phyloP scores from a whole-genome alignment of 1,140 invertebrate genomes.

The Drosophila guanche region DNA sequence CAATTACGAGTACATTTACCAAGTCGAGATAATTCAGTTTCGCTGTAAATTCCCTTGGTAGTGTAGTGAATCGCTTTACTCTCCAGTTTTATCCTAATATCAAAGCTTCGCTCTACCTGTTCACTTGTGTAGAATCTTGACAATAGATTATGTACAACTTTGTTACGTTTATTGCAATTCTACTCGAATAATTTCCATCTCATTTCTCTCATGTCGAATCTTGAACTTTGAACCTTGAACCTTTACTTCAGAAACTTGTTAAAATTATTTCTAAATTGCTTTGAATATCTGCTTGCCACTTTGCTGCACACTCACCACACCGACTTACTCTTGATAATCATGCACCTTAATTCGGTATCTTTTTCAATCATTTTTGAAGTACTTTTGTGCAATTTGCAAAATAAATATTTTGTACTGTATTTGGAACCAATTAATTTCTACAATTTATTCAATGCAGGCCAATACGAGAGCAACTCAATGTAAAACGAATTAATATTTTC shows the following conservation, averaged over 20 bases:
- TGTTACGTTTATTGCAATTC: constrained; percentile 27
- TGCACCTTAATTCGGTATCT: constrained; percentile 53
- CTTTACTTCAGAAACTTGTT: constrained; percentile 26
- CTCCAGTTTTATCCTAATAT: constrained; percentile 37
- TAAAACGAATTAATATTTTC: constrained; percentile 52
- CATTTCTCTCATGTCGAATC: constrained; percentile 17
- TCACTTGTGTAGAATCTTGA: too few relatives aligned
- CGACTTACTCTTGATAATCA: constrained; percentile 49
- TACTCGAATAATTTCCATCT: constrained; percentile 28
- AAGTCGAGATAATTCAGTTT: constrained; percentile 40
- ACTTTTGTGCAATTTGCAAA: constrained; percentile 23
- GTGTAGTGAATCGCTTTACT: constrained; percentile 58
- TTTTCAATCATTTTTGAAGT: constrained; percentile 30
- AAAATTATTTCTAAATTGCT: constrained; percentile 26
- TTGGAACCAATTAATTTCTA: constrained; percentile 52
- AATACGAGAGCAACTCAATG: constrained; percentile 40
- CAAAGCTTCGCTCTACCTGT: constrained; percentile 48
- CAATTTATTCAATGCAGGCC: constrained; percentile 60
- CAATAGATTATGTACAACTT: constrained; percentile 29
- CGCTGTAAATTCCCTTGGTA: constrained; percentile 29
- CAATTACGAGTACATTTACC: constrained; percentile 28
- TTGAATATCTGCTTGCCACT: constrained; percentile 62
- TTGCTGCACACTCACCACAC: constrained; percentile 47
- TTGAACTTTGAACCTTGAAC: constrained; percentile 16
- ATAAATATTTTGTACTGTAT: constrained; percentile 11